Percentiles rank a stretch among this genome's conserved stretches.
phyloP scores from a whole-genome alignment of 2,797 vertebrate species.

The Pampus argenteus region DNA sequence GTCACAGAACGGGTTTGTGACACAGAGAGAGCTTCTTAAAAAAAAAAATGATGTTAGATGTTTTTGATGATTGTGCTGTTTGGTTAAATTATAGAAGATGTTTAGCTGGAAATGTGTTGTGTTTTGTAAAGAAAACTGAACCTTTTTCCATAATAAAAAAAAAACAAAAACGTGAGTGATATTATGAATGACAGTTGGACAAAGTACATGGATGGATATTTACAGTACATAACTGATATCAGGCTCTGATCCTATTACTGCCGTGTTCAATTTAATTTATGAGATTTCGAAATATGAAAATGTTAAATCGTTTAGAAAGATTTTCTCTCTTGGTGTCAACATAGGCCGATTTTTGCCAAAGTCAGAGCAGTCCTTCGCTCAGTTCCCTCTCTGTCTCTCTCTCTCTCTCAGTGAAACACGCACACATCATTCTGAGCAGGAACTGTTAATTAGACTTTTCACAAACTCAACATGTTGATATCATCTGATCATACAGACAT shows the following conservation, averaged over 20 bases:
- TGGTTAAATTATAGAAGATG: conserved; percentile 93
- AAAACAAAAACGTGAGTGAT: conserved; percentile 64
- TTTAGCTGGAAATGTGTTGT: conserved; percentile 90
- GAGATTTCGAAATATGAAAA: not conserved
- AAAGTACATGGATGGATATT: not conserved
- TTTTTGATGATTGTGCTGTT: conserved; percentile 89
- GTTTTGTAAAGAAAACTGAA: conserved; percentile 86
- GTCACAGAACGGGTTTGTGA: conserved; percentile 87
- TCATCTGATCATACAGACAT: conserved; percentile 55
- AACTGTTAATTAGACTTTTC: conserved; percentile 44
- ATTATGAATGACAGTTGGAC: not conserved
- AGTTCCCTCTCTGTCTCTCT: not conserved
- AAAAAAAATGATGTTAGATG: conserved; percentile 68
- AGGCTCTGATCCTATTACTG: not conserved
- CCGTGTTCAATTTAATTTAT: not conserved
- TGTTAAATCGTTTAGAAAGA: conserved; percentile 16
- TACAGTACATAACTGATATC: not conserved
- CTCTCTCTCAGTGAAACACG: conserved; percentile 6
- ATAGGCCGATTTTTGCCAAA: not conserved
- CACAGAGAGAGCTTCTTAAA: conserved; percentile 91
- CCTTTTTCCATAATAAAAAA: conserved; percentile 72
- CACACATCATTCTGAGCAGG: conserved; percentile 1
- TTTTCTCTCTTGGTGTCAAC: conserved; percentile 26
- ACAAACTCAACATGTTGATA: conserved; percentile 46
- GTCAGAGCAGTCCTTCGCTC: not conserved